phyloP scores from a whole-genome alignment of 2,113 vertebrate genomes.

The Crotalus viridis region DNA sequence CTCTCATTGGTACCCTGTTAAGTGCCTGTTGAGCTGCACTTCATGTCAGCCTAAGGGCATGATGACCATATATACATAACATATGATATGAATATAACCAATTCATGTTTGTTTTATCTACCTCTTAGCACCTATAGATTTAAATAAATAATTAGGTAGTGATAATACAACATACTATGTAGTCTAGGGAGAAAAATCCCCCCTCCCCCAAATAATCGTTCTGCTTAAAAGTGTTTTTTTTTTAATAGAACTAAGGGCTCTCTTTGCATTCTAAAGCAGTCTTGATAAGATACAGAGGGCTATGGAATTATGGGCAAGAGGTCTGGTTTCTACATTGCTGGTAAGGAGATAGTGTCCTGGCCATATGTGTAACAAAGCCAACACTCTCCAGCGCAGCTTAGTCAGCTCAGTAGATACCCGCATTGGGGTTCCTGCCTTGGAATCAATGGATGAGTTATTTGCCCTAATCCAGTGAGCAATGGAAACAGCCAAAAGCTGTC shows the following conservation, averaged over 20 bases:
- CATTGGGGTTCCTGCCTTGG: background rate
- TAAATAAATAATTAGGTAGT: constrained; percentile 83
- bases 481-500: background rate
- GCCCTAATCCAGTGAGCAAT: background rate
- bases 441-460: background rate
- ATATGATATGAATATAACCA: constrained; percentile 36
- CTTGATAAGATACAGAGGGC: constrained; percentile 6
- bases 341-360: background rate
- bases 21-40: constrained; percentile 7
- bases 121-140: constrained; percentile 86
- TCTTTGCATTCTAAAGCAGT: constrained; percentile 39
- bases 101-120: constrained; percentile 86
- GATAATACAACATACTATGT: constrained; percentile 86
- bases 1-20: background rate
- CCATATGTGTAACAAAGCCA: background rate
- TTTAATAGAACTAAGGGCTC: constrained; percentile 47
- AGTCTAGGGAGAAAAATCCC: constrained; percentile 73
- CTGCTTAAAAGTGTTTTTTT: constrained; percentile 17
- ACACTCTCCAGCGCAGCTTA: background rate
- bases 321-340: background rate
- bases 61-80: constrained; percentile 10
- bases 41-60: background rate
- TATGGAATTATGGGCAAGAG: background rate
- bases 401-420: background rate
- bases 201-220: constrained; percentile 83